phyloP scores from a whole-genome alignment of 2,113 vertebrate genomes.

The Rhynchomys soricoides region DNA sequence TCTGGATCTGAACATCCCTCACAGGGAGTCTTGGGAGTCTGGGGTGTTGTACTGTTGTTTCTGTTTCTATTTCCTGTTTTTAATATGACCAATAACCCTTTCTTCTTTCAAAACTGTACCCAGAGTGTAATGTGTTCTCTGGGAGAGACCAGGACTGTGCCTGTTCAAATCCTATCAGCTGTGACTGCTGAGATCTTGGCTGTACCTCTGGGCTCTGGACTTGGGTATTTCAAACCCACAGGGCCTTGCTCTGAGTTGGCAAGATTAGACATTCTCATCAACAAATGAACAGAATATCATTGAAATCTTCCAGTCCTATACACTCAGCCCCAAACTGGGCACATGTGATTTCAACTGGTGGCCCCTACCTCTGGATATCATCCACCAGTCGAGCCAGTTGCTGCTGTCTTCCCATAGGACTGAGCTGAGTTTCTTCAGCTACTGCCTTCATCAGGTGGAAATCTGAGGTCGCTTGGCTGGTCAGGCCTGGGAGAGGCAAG shows the following conservation, averaged over 20 bases:
- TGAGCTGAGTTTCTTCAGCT: conserved; percentile 74
- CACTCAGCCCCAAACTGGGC: neutral
- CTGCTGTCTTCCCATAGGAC: conserved; percentile 78
- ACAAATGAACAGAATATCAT: neutral
- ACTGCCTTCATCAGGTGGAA: conserved; percentile 83
- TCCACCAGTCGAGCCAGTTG: conserved; percentile 78
- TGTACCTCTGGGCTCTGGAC: neutral
- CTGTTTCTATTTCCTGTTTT: neutral
- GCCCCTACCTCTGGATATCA: conserved; percentile 81
- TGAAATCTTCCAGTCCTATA: neutral
- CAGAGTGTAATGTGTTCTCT: neutral
- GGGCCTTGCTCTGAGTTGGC: neutral
- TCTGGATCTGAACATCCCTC: neutral
- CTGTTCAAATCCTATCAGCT: neutral
- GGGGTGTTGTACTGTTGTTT: neutral
- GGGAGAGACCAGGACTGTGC: neutral
- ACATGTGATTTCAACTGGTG: rapidly evolving
- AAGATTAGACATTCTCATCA: neutral
- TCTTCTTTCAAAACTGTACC: neutral
- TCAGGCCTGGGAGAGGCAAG: conserved; percentile 74
- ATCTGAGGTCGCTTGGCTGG: conserved; percentile 68
- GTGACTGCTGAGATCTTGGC: too few species aligned
- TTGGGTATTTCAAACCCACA: neutral
- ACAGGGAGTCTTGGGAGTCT: neutral
- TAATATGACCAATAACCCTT: neutral